Conservation (phyloP, 2,113 vertebrate species). For the Oreocharis arfaki region DNA sequence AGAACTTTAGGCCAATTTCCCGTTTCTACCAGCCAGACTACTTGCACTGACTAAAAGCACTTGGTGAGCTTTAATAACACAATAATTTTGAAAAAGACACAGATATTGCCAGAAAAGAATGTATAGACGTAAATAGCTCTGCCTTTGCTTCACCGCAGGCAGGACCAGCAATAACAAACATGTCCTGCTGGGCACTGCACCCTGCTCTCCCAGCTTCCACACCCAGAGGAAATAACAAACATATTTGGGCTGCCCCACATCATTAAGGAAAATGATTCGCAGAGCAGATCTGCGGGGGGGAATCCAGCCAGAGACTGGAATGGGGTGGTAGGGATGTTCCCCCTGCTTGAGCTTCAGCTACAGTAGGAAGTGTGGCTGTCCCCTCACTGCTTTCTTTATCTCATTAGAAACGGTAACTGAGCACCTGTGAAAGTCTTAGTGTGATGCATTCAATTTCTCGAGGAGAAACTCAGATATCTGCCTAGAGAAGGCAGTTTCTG, state of each 20-base stretch:
- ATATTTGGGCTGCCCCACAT: not conserved
- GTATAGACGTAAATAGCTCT: not conserved
- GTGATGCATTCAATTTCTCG: not conserved
- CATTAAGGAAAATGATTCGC: not conserved
- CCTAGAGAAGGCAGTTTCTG: not conserved
- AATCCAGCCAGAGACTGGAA: not conserved
- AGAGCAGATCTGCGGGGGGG: not conserved
- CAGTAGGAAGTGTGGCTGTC: accelerated
- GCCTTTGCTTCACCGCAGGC: not conserved
- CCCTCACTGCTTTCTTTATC: not conserved
- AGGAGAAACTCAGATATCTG: not conserved
- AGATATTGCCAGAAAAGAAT: not conserved
- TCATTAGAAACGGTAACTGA: not conserved
- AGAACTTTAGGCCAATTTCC: not conserved
- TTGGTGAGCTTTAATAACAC: not conserved
- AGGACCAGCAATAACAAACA: not conserved
- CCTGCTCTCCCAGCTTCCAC: not conserved
- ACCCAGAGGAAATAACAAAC: not conserved
- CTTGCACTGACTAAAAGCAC: not conserved
- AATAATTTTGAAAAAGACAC: not conserved
- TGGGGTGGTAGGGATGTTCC: too few relatives aligned
- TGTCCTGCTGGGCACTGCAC: not conserved
- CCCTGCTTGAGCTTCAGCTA: not conserved
- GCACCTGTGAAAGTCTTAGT: not conserved
- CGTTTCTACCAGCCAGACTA: not conserved